phyloP scores from a whole-genome alignment of 2,797 vertebrate genomes.

The Enteromius unitaeniatus region DNA sequence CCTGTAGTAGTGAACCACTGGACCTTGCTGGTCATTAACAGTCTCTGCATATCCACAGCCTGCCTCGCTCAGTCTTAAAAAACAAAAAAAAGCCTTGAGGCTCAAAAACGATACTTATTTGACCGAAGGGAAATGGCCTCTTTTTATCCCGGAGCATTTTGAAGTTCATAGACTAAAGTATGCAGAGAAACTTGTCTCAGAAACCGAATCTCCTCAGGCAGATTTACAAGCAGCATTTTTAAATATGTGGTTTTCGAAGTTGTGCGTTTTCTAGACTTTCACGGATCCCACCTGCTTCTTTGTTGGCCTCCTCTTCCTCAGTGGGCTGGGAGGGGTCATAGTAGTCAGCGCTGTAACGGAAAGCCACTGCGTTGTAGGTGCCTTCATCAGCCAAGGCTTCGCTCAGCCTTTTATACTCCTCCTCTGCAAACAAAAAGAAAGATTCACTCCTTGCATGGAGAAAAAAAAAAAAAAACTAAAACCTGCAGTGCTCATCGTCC shows the following conservation, averaged over 20 bases:
- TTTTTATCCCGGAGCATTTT: constrained; percentile 13
- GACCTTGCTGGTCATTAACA: constrained; percentile 27
- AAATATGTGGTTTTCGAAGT: constrained; percentile 6
- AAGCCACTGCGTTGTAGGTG: constrained; percentile 91
- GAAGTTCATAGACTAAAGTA: constrained; percentile 3
- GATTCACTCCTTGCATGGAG: background rate
- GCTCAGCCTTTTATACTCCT: constrained; percentile 97
- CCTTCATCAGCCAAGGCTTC: constrained; percentile 97
- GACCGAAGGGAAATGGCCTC: constrained; percentile 12
- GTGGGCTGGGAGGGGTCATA: constrained; percentile 98
- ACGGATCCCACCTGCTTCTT: constrained; percentile 80
- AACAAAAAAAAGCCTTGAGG: constrained; percentile 20
- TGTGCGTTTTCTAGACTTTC: background rate
- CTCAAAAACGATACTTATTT: constrained; percentile 13
- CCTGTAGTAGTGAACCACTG: background rate
- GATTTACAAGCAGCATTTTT: background rate
- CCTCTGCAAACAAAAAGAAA: constrained; percentile 85
- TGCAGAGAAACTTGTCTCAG: constrained; percentile 11
- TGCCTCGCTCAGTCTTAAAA: background rate
- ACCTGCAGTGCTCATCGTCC: background rate
- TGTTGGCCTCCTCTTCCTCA: constrained; percentile 92
- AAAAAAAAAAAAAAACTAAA: background rate
- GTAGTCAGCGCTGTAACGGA: constrained; percentile 95
- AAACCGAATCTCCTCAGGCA: background rate
- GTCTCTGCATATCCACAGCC: constrained; percentile 9